These are phyloP conservation scores for Phasia obesa DNA, from an alignment of 2,888 invertebrate species.

Conservation along the genomic window DNA sequence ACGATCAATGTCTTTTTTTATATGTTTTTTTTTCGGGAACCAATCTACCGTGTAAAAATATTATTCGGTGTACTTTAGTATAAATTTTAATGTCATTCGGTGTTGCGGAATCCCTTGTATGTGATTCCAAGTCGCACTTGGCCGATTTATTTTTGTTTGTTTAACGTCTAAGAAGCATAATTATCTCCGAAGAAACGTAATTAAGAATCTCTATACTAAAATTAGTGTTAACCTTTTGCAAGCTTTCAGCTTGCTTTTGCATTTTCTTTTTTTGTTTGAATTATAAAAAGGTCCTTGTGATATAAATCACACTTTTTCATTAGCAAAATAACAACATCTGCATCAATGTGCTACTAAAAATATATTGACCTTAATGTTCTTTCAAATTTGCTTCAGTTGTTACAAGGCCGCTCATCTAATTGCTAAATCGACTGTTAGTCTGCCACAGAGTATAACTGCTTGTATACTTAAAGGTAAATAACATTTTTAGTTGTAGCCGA, in stretches of 20 bases:
- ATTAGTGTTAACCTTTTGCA: neutral
- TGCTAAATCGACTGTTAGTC: neutral
- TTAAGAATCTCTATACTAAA: no score
- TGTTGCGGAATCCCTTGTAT: no score
- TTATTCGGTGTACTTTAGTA: no score
- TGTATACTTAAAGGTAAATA: neutral
- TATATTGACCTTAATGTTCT: slow-evolving; percentile 48
- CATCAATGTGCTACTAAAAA: neutral
- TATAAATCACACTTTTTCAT: neutral
- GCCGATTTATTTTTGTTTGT: no score
- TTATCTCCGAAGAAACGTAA: no score
- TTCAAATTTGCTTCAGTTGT: neutral
- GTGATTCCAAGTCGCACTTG: no score
- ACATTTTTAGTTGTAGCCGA: neutral
- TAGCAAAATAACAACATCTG: slow-evolving; percentile 17
- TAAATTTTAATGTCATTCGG: no score
- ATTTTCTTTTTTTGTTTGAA: neutral
- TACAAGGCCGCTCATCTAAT: neutral
- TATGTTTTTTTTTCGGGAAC: no score
- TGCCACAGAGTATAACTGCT: neutral
- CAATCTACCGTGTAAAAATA: no score
- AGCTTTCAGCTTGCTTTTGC: neutral
- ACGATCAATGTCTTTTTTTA: no score
- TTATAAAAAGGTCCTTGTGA: slow-evolving; percentile 27
- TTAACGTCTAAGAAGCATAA: no score